A percentile compares a stretch with the other conserved stretches of the same genome.
phyloP scores from a whole-genome alignment of 2,797 vertebrate species.

The Coendou prehensilis region DNA sequence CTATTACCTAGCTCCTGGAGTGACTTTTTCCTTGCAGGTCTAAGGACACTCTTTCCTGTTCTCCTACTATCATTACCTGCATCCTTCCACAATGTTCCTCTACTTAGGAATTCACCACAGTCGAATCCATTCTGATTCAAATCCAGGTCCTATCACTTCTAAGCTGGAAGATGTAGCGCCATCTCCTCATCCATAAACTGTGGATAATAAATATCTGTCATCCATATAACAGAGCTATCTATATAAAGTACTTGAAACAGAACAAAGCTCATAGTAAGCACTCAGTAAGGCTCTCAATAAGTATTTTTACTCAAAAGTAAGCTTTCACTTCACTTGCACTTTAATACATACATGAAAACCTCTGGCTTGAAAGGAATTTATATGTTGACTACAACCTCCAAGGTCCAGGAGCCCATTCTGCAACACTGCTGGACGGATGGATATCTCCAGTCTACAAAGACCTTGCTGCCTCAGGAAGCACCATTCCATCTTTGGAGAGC shows the following conservation, averaged over 20 bases:
- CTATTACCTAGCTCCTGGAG: background rate
- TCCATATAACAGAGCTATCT: background rate
- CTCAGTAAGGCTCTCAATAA: background rate
- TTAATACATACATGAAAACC: background rate
- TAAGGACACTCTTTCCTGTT: background rate
- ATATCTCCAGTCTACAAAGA: too few species aligned
- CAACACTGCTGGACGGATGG: background rate
- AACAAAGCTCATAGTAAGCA: background rate
- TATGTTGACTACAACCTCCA: background rate
- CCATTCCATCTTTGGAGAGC: background rate
- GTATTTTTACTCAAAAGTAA: background rate
- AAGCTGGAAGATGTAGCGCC: background rate
- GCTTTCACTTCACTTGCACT: background rate
- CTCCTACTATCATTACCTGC: background rate
- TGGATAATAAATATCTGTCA: background rate
- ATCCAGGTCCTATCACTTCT: background rate
- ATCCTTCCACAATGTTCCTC: background rate
- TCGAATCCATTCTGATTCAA: slow-evolving; percentile 5
- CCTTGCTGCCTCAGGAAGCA: background rate
- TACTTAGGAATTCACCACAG: background rate
- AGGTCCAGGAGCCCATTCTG: background rate
- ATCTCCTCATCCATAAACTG: background rate
- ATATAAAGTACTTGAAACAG: background rate
- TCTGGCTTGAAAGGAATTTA: background rate
- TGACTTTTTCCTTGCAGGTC: background rate